Evolutionary conservation across 37 sponge, comb jelly and placozoan species (phyloP).

Genomic region (Crambe crambe): DNA sequence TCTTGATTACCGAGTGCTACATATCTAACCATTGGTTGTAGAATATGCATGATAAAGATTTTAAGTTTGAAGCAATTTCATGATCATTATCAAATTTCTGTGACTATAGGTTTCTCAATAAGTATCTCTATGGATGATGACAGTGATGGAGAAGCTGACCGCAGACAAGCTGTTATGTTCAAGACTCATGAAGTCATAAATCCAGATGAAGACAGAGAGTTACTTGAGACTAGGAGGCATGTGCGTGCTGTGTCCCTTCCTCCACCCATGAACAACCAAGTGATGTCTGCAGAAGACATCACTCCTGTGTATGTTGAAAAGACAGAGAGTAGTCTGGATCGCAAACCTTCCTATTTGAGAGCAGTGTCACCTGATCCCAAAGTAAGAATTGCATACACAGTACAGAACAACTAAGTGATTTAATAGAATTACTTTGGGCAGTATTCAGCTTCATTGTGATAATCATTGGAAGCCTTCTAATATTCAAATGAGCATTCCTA

Average conservation of each 20-base stretch:
- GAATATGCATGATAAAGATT: too few relatives aligned
- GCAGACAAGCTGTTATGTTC: not conserved
- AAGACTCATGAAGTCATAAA: not conserved
- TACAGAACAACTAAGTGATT: not conserved
- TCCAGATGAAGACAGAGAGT: not conserved
- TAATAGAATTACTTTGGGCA: too few relatives aligned
- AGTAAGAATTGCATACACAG: not conserved
- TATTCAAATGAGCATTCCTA: too few relatives aligned
- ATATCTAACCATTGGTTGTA: too few relatives aligned
- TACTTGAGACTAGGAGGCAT: not conserved
- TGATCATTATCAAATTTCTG: too few relatives aligned
- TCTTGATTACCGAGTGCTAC: too few relatives aligned
- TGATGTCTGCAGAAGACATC: not conserved
- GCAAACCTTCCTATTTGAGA: not conserved
- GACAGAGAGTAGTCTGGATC: constrained; percentile 10
- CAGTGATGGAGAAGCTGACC: constrained; percentile 2
- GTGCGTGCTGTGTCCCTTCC: constrained; percentile 1
- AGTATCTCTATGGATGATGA: constrained; percentile 7
- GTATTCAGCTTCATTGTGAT: too few relatives aligned
- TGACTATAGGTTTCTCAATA: not conserved
- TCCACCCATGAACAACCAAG: not conserved
- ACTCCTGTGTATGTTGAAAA: not conserved
- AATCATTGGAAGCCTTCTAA: too few relatives aligned
- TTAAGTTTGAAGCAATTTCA: too few relatives aligned
- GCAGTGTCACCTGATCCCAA: not conserved